Evolutionary conservation across 2,113 vertebrate genomes (phyloP), one percentile per base, ranked within the genome.

Genomic region (Boulengeromyrus knoepffleri): DNA sequence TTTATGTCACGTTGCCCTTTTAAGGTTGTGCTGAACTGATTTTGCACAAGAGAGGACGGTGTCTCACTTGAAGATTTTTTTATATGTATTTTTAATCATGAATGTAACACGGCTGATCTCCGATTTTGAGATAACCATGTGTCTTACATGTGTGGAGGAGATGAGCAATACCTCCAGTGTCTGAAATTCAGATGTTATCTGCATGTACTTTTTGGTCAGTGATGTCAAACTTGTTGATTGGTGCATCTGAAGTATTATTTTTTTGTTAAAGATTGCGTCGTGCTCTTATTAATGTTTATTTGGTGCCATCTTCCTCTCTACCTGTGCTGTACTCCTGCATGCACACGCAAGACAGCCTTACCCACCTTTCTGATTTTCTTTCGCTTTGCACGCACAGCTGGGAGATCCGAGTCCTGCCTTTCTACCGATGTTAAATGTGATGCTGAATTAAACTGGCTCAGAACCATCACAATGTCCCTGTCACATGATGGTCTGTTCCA

Each of bases 111-210:
- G 17, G 15, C 74, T 80, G 74, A 85, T 85, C 83, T 85, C 83
- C 83, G 17, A 50, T 53, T 56, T 87, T 39, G 85, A 87, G 47
- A 4, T 17, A 87, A 90, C 91, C 91, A 90, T 91, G 47, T 47
- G 87, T 89, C 92, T 92, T 93, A 95, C 93, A 92, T 93, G 87
- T 45, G 36, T 15, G 93, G 94, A 95, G 95, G 94, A 95, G 91
- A 91, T 92, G 0, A 89, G 92, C 89, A 92, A 91, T 91, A 92
- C 27, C 19, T 85, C 91, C 92, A 46, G 91, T 95, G 95, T 95
- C 95, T 96, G 95, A 95, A 95, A 95, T 96, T 96, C 95, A 95
- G 95, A 95, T 93, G 49, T 31, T 50, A 39, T 93, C 89, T 89
- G 92, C 94, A 94, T 93, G 95, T 91, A 90, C 70, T 88, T 52